Conservation (phyloP, 2,113 vertebrate species). For the Steatornis caripensis region DNA sequence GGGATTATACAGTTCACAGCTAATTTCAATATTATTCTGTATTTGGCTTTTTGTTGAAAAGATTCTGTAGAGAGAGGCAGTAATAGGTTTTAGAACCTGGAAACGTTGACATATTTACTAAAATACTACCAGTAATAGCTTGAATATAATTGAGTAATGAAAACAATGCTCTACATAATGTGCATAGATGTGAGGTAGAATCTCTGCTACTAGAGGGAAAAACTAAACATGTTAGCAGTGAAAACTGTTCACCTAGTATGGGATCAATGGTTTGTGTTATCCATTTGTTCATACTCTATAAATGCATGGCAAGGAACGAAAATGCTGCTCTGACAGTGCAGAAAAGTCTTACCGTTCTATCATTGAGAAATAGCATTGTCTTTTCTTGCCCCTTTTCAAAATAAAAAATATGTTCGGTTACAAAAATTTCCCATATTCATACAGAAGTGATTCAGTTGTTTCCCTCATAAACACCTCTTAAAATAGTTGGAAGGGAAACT, state of each 20-base stretch:
- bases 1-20: slow-evolving; percentile 76
- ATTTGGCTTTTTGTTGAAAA: slow-evolving; percentile 60
- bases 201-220: not conserved
- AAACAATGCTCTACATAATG: not conserved
- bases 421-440: not conserved
- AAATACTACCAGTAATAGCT: not conserved
- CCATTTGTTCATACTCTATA: not conserved
- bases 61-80: slow-evolving; percentile 1
- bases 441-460: not conserved
- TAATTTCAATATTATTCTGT: slow-evolving; percentile 69
- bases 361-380: not conserved
- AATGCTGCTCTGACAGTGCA: not conserved
- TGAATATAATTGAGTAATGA: not conserved
- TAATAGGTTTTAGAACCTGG: not conserved
- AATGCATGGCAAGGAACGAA: not conserved
- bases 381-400: not conserved
- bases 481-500: not conserved
- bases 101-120: not conserved
- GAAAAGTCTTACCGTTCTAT: not conserved
- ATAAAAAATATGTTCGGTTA: not conserved
- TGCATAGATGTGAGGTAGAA: not conserved
- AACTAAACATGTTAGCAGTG: not conserved
- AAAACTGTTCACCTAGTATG: not conserved
- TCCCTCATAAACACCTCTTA: not conserved
- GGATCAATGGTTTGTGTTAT: not conserved